These are phyloP conservation scores for Bettongia penicillata DNA, from an alignment of 2,113 vertebrate genomes.

Conservation along the genomic window DNA sequence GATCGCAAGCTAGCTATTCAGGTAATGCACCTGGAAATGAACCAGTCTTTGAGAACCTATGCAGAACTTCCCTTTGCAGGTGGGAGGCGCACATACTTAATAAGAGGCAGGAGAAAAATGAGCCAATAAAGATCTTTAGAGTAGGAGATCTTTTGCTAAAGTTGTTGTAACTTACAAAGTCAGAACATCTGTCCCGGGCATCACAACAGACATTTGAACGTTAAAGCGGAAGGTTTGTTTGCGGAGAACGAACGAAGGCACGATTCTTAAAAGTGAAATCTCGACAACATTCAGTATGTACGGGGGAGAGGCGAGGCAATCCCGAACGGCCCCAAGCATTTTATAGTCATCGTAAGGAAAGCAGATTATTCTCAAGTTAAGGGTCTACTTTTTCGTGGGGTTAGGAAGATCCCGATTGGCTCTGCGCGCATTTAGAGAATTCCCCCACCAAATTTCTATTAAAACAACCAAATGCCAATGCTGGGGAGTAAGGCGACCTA, in stretches of 20 bases:
- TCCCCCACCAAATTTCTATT: constrained; percentile 40
- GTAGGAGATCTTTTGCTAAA: constrained; percentile 66
- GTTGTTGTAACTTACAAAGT: constrained; percentile 75
- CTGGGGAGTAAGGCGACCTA: constrained; percentile 51
- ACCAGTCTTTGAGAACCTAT: constrained; percentile 22
- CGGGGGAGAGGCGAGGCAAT: background rate
- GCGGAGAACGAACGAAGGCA: background rate
- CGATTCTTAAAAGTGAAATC: constrained; percentile 18
- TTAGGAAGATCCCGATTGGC: background rate
- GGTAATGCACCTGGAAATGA: constrained; percentile 50
- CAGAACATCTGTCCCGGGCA: constrained; percentile 36
- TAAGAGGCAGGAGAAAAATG: background rate
- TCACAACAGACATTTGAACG: background rate
- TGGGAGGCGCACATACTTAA: constrained; percentile 65
- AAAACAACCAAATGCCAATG: constrained; percentile 56
- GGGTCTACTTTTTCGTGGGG: background rate
- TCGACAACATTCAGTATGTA: background rate
- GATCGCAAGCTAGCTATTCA: constrained; percentile 45
- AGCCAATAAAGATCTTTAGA: constrained; percentile 50
- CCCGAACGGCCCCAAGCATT: background rate
- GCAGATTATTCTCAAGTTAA: background rate
- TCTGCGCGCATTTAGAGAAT: constrained; percentile 50
- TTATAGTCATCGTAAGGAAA: background rate
- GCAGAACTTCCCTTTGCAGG: constrained; percentile 50
- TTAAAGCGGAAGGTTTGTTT: background rate